Base-by-base conservation (phyloP, 2,888 invertebrate genomes). In the Pasiphila rectangulata region DNA sequence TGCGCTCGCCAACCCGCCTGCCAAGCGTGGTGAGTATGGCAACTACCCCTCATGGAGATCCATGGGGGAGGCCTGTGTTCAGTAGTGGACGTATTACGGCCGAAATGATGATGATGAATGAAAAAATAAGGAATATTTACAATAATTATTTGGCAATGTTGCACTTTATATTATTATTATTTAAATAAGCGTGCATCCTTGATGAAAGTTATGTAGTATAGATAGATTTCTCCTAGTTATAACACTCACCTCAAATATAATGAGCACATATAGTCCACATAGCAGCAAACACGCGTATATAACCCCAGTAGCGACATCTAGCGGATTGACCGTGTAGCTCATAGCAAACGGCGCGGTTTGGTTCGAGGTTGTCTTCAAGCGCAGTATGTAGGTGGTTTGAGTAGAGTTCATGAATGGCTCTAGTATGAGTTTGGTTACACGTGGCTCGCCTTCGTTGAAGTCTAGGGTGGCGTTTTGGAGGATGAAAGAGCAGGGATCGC, bases 241-340 rank as follows among this genome's bases (percentile, higher is more conserved):
- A n/a, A 35, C 2, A 67, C 82, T 82, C 67, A 96, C 95, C 89
- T 97, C 97, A 83, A 96, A 96, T 58, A 97, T 94, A 48, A 97
- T 95, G 6, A 97, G 78, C 1, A 93, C 74, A 67, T 97, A 97
- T n/a, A 97, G 89, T 0, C 93, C 92, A 2, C 92, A 62, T 0
- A 97, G 83, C 7, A 97, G 90, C 0, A 93, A 48, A 2, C 93
- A 92, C 0, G 95, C 95, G 58, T 93, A 94, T 0, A 93, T 77
- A 2, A 95, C 92, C 0, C 96, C 96, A 40, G 90, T 90, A 23
- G 90, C 86, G 1, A 89, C 72, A 61, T 93, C 91, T 32, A 94
- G 87, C 0, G 94, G 93, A 12, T 92, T 76, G 0, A 92, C 64
- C 55, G 93, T 91, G 59, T 93, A 94, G 7, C 75, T 75, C 39